Conservation (phyloP, 2,113 vertebrate genomes). For the Nesoenas mayeri region DNA sequence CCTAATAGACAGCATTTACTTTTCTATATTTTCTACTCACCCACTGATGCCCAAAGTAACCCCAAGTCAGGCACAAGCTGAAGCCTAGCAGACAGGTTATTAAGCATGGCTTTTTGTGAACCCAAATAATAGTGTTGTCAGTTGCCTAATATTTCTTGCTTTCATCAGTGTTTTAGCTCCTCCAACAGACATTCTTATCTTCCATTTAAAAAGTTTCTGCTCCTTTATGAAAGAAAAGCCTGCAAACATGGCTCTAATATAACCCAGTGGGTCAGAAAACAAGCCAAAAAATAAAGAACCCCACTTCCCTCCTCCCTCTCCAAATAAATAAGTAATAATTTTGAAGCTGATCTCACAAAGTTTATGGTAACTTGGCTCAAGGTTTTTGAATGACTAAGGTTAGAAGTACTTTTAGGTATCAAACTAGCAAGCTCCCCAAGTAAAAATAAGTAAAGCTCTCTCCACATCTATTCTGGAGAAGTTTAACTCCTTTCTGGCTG, state of each 20-base stretch:
- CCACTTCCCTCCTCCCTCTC: not conserved
- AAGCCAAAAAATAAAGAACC: not conserved
- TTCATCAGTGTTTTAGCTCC: not conserved
- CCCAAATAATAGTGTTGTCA: not conserved
- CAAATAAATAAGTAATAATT: not conserved
- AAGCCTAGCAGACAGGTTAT: not conserved
- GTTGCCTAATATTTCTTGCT: not conserved
- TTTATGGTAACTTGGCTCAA: not conserved
- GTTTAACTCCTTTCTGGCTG: not conserved
- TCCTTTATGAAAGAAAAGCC: not conserved
- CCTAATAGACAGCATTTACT: not conserved
- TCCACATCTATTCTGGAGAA: not conserved
- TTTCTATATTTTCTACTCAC: not conserved
- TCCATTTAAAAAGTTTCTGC: not conserved
- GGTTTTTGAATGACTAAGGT: not conserved
- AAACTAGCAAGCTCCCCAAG: not conserved
- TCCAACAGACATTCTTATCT: not conserved
- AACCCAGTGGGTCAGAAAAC: not conserved
- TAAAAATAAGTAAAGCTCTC: not conserved
- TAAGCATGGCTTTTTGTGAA: not conserved
- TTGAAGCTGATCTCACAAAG: not conserved
- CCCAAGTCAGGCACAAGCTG: not conserved
- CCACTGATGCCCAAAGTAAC: not conserved
- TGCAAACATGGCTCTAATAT: not conserved
- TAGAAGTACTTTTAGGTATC: not conserved